phyloP scores from a whole-genome alignment of 2,888 invertebrate genomes.

The Lasioglossum calceatum region DNA sequence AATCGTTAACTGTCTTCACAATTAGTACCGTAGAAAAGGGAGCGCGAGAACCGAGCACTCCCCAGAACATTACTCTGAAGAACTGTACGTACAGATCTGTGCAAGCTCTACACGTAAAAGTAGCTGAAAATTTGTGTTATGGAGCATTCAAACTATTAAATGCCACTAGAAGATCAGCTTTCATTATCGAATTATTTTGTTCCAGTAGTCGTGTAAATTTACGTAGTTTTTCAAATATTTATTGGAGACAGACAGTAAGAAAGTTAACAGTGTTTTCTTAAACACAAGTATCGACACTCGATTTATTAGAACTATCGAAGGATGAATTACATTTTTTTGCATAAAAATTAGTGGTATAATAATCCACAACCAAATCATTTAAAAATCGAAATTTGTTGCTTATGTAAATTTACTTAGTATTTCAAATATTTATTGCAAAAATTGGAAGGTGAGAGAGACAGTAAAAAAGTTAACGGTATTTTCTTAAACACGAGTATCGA shows the following conservation, averaged over 20 bases:
- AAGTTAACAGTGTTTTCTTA: no score
- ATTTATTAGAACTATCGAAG: no score
- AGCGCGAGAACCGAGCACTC: not conserved
- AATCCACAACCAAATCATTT: no score
- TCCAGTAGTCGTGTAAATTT: not conserved
- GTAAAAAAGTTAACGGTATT: not conserved
- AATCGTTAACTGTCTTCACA: constrained; percentile 16
- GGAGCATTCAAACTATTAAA: not conserved
- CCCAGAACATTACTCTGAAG: not conserved
- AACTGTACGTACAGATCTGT: not conserved
- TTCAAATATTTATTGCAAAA: no score
- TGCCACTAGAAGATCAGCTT: not conserved
- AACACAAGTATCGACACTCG: not conserved
- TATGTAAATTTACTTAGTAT: no score
- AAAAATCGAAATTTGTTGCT: no score
- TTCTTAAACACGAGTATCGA: no score
- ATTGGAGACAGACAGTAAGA: not conserved
- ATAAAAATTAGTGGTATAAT: no score
- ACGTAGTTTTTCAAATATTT: not conserved
- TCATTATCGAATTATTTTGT: not conserved
- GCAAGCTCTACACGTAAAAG: not conserved
- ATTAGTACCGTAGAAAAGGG: not conserved
- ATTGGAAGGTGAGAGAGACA: not conserved
- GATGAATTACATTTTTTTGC: no score
- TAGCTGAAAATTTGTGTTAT: not conserved